Evolutionary conservation across 1,140 invertebrate species (phyloP).

Genomic region (Zaprionus ornatus): DNA sequence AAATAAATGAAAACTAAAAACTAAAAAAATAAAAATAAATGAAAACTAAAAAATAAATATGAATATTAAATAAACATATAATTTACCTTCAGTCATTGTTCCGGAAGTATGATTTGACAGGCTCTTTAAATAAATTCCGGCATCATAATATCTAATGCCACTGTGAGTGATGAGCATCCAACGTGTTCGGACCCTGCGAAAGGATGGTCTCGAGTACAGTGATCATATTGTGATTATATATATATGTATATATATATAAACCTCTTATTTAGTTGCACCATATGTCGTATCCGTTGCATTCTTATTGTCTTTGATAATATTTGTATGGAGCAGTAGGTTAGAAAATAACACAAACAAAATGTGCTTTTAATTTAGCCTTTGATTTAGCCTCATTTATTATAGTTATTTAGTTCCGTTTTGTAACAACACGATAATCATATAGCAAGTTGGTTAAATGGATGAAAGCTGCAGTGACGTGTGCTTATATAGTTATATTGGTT

Average conservation of each 20-base stretch:
- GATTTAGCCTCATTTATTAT: neutral
- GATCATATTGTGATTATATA: neutral
- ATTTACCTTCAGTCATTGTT: slow-evolving; percentile 30
- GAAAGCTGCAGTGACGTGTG: neutral
- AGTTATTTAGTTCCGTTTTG: neutral
- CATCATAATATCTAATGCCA: slow-evolving; percentile 16
- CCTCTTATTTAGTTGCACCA: neutral
- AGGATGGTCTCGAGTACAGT: neutral
- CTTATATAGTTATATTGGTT: too few relatives aligned
- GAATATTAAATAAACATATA: neutral
- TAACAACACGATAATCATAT: neutral
- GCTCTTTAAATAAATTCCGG: slow-evolving; percentile 15
- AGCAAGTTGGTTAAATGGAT: neutral
- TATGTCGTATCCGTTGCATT: neutral
- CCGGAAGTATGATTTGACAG: slow-evolving; percentile 22
- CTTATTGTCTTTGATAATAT: neutral
- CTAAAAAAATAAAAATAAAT: slow-evolving; percentile 31
- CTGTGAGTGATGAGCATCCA: neutral
- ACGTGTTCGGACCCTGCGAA: neutral
- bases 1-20: slow-evolving; percentile 15
- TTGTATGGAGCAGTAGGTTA: slow-evolving; percentile 13
- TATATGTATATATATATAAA: neutral
- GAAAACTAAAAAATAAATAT: too few relatives aligned
- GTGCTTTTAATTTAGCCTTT: too few relatives aligned
- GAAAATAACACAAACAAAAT: too few relatives aligned